Base-by-base conservation (phyloP, 2,797 vertebrate species). In the Sciaenops ocellatus region DNA sequence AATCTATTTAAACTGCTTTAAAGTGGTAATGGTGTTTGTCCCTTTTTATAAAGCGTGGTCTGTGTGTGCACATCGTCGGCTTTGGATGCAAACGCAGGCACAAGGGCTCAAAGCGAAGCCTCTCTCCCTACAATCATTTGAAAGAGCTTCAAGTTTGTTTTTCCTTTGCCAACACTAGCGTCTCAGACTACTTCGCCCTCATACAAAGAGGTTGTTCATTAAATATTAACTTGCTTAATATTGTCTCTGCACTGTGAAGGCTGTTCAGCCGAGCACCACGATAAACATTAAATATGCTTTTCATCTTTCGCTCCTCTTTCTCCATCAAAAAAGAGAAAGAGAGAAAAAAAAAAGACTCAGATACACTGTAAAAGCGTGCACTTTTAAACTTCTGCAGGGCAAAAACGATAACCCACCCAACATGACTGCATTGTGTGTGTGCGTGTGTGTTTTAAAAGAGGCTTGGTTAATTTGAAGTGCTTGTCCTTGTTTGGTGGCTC, bases 201-300 rank as follows among this genome's bases (percentile, higher is more conserved):
- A 92, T 93, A 95, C 94, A 95, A 95, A 95, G 93, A 92, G 89
- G 85, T 83, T 87, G 82, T 92, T 93, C 93, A 96, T 96, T 95
- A 95, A 96, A 96, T 96, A 96, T 96, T 96, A 95, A 96, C 95
- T 95, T 93, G 93, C 95, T 95, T 95, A 96, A 96, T 95, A 96
- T 96, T 95, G 95, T 95, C 95, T 95, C 91, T 88, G 91, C 87
- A 81, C 92, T 92, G 92, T 91, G 92, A 92, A 95, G 94, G 90
- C 94, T 93, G 91, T 92, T 94, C 92, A 90, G 90, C 84, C 79
- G 84, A 90, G 91, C 91, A 85, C 93, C 90, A 87, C 87, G 90
- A 94, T 94, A 94, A 95, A 95, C 94, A 95, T 96, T 95, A 95
- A 96, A 95, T 95, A 96, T 96, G 95, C 95, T 93, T 95, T 96